Conservation (phyloP, 2,888 invertebrate genomes). For the Ornithoptera alexandrae region DNA sequence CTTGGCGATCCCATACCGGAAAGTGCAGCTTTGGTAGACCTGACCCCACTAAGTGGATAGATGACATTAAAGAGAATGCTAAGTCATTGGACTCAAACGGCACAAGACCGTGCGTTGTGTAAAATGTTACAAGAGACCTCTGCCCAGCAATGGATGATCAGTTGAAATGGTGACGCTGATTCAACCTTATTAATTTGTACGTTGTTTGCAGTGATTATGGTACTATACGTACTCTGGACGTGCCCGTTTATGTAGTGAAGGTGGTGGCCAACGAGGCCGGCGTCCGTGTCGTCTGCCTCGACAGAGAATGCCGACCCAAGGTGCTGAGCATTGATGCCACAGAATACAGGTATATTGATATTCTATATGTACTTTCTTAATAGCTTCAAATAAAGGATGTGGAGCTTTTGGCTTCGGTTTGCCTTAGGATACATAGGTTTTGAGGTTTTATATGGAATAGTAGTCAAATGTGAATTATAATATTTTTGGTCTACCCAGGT, state of each 20-base stretch:
- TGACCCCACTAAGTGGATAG: too few relatives aligned
- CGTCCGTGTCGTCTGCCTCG: constrained; percentile 91
- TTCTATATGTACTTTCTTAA: background rate
- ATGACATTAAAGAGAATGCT: too few relatives aligned
- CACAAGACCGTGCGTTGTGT: too few relatives aligned
- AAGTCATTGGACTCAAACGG: too few relatives aligned
- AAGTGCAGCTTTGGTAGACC: too few relatives aligned
- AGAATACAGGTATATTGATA: constrained; percentile 86
- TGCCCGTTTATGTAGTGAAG: constrained; percentile 97
- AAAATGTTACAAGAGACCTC: too few relatives aligned
- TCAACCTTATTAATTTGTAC: background rate
- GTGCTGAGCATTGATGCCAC: constrained; percentile 97
- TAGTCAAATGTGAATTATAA: background rate
- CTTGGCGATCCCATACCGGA: too few relatives aligned
- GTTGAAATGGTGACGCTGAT: too few relatives aligned
- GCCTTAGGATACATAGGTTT: background rate
- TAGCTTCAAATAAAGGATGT: too few relatives aligned
- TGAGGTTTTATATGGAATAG: background rate
- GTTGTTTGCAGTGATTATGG: constrained; percentile 91
- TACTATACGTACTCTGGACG: constrained; percentile 97
- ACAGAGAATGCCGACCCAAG: constrained; percentile 94
- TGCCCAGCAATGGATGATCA: too few relatives aligned
- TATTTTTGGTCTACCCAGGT: constrained; percentile 61
- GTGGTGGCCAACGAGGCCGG: constrained; percentile 88
- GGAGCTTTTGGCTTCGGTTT: too few relatives aligned